Percentiles rank a stretch among this genome's conserved stretches.
These are phyloP conservation scores for Doryteuthis pealeii DNA, from an alignment of 1,140 invertebrate genomes.

Conservation along the genomic window DNA sequence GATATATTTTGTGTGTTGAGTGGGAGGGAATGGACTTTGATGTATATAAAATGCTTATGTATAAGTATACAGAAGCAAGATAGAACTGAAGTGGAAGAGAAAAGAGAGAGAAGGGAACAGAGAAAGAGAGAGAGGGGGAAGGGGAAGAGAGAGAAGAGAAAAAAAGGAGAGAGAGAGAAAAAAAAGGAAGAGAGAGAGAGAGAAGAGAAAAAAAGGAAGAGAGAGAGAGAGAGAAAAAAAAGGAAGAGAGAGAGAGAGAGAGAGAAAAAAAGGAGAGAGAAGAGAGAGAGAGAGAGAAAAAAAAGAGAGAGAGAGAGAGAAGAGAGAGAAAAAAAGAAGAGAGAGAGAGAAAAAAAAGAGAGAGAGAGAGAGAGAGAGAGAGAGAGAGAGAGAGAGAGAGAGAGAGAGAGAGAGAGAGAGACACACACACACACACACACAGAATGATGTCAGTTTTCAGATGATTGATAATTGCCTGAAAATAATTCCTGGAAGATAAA, in stretches of 20 bases:
- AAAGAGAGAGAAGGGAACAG: not conserved
- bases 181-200: not conserved
- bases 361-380: not conserved
- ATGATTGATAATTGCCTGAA: too few species aligned
- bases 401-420: not conserved
- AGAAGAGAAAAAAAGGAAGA: not conserved
- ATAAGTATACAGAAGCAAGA: too few species aligned
- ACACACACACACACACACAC: too few species aligned
- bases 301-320: not conserved
- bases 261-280: not conserved
- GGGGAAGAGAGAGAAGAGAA: not conserved
- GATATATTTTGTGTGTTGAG: too few species aligned
- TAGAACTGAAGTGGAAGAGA: not conserved
- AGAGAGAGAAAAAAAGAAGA: not conserved
- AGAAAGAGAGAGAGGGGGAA: not conserved
- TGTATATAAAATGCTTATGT: too few species aligned
- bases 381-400: not conserved
- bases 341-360: not conserved
- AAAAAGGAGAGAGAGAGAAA: not conserved
- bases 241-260: not conserved
- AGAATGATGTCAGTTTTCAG: too few species aligned
- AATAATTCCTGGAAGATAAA: too few species aligned
- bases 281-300: not conserved
- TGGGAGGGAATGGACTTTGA: too few species aligned
- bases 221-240: not conserved